Percentiles rank a stretch among this genome's conserved stretches.
phyloP scores from a whole-genome alignment of 2,888 invertebrate genomes.

The Parascotia fuliginaria region DNA sequence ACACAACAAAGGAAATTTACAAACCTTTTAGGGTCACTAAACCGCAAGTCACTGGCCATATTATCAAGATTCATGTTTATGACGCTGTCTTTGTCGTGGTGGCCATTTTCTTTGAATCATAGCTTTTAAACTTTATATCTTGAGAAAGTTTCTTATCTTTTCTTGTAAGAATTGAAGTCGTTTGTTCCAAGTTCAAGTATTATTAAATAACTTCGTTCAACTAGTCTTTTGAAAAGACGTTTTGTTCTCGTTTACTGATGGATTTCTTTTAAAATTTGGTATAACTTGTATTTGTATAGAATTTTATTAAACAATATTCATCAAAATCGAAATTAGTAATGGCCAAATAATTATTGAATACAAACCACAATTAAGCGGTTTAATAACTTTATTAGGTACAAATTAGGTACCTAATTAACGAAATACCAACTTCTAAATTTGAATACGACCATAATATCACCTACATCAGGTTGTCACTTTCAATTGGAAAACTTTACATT shows the following conservation, averaged over 20 bases:
- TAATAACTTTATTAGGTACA: too few relatives aligned
- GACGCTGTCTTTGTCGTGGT: slow-evolving; percentile 37
- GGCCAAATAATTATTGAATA: too few relatives aligned
- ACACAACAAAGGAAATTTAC: background rate
- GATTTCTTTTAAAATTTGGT: slow-evolving; percentile 21
- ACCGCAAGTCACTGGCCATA: slow-evolving; percentile 17
- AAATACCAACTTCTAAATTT: too few relatives aligned
- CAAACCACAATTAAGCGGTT: too few relatives aligned
- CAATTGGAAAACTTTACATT: background rate
- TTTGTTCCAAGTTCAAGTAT: slow-evolving; percentile 50
- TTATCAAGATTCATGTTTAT: slow-evolving; percentile 49
- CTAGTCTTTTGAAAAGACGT: slow-evolving; percentile 35
- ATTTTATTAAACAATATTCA: too few relatives aligned
- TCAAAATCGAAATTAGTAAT: too few relatives aligned
- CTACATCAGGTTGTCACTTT: too few relatives aligned
- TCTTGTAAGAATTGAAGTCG: slow-evolving; percentile 44
- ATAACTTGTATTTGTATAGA: too few relatives aligned
- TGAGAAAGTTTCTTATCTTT: slow-evolving; percentile 56
- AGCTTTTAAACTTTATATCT: slow-evolving; percentile 45
- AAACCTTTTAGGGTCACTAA: slow-evolving; percentile 7
- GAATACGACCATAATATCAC: too few relatives aligned
- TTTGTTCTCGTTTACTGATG: slow-evolving; percentile 33
- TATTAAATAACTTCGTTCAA: slow-evolving; percentile 42
- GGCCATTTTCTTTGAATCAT: slow-evolving; percentile 46
- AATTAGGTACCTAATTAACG: too few relatives aligned